Base-by-base conservation (phyloP, 2,113 vertebrate genomes). In the Dromas ardeola region DNA sequence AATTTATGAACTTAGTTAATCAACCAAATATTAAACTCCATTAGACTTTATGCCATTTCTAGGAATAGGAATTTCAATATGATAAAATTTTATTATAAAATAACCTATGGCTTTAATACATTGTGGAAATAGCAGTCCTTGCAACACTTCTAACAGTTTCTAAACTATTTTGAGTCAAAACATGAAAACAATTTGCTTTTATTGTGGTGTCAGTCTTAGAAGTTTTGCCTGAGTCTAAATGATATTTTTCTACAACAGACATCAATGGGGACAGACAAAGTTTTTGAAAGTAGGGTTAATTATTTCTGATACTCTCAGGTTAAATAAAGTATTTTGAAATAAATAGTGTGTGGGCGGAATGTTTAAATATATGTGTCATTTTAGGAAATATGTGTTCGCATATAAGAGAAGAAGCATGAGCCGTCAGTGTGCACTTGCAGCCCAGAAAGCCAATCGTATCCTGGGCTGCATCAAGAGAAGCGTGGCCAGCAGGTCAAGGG, bases 151-250 rank as follows among this genome's bases (percentile, higher is more conserved):
- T 43, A 88, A 36, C 1, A 36, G 4, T 6, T 81, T 81, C 26
- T 71, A 43, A 82, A 53, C 8, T 72, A 40, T 15, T 69, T 78
- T 36, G 18, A 8, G 25, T 85, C 14, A 91, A 81, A 77, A 74
- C 40, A 62, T 30, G 6, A 66, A 30, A 43, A 16, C 2, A 50
- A 53, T 36, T 85, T 52, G 1, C 2, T 30, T 69, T 83, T 61
- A 18, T n/a, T 2, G 0, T 23, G 4, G 5, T 6, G 1, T 1
- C 3, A 87, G 23, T 38, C 13, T 72, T 50, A 56, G 66, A 69
- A 40, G 2, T 76, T 86, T 88, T 86, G 2, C 10, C 6, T 47
- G 10, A 55, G 3, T 65, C 50, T 76, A 58, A 92, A 53, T 25
- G 22, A 7, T 38, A 49, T 36, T 83, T 88, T 88, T 84, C 53